These are phyloP conservation scores for Paraplagusia blochii DNA, from an alignment of 2,113 vertebrate species.

Conservation along the genomic window DNA sequence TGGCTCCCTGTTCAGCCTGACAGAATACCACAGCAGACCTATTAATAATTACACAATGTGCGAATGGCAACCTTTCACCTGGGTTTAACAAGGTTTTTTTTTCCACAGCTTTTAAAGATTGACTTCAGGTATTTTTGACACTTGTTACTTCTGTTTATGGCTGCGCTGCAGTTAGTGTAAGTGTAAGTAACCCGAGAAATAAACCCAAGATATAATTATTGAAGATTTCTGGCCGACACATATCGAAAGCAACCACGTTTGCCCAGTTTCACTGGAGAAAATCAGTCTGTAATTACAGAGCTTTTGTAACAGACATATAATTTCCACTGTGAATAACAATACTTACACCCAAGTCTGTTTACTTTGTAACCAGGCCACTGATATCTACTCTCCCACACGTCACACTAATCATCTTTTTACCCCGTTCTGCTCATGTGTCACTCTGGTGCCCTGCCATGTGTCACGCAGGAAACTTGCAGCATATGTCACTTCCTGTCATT, in stretches of 20 bases:
- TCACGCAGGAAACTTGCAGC: constrained; percentile 53
- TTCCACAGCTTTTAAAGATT: neutral
- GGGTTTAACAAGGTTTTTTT: constrained; percentile 7
- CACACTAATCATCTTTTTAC: constrained; percentile 6
- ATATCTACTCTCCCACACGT: neutral
- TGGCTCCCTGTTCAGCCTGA: constrained; percentile 35
- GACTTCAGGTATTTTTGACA: neutral
- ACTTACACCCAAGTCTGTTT: constrained; percentile 9
- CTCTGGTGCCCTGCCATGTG: constrained; percentile 31
- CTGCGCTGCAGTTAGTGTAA: neutral
- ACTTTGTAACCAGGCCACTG: neutral
- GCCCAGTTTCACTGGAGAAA: constrained; percentile 16
- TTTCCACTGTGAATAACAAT: constrained; percentile 26
- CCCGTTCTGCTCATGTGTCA: constrained; percentile 31
- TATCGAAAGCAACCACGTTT: neutral
- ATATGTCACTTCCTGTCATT: constrained; percentile 58
- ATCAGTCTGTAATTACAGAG: constrained; percentile 28
- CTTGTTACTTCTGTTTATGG: constrained; percentile 3
- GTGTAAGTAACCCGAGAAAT: neutral
- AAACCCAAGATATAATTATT: neutral
- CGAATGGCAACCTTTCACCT: constrained; percentile 24
- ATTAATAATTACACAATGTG: constrained; percentile 48
- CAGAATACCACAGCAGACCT: constrained; percentile 14
- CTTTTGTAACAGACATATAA: constrained; percentile 18
- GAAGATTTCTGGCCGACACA: neutral